Conservation (phyloP, 2,113 vertebrate genomes). For the Aleadryas rufinucha region DNA sequence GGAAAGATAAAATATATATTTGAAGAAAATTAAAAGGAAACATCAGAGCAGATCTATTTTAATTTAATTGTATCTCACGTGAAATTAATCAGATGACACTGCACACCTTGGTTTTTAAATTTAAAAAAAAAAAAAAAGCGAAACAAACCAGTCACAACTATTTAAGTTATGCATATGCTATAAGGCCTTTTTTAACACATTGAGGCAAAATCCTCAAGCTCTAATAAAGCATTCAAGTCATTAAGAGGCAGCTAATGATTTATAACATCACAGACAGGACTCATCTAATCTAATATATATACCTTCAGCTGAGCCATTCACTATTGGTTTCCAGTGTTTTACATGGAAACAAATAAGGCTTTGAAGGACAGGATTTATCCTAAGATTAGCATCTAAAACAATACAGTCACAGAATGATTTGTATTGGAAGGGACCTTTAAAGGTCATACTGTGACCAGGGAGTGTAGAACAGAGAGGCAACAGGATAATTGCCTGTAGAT, state of each 20-base stretch:
- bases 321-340: not conserved
- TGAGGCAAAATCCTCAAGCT: not conserved
- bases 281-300: not conserved
- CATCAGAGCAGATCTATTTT: not conserved
- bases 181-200: not conserved
- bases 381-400: not conserved
- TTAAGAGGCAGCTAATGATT: not conserved
- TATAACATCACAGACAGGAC: not conserved
- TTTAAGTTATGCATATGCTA: not conserved
- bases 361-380: not conserved
- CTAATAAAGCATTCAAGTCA: not conserved
- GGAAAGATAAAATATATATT: not conserved
- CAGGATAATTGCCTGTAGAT: not conserved
- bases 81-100: not conserved
- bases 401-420: not conserved
- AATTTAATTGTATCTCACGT: not conserved
- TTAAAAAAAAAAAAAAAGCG: not conserved
- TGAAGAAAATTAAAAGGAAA: not conserved
- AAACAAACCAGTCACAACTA: not conserved
- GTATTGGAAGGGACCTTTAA: not conserved
- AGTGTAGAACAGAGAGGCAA: not conserved
- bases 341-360: not conserved
- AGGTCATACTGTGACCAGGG: not conserved
- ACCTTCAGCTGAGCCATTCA: not conserved
- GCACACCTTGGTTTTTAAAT: not conserved